A percentile compares a stretch with the other conserved stretches of the same genome.
Evolutionary conservation across 2,797 vertebrate species (phyloP).

Genomic region (Cyprinella venusta): DNA sequence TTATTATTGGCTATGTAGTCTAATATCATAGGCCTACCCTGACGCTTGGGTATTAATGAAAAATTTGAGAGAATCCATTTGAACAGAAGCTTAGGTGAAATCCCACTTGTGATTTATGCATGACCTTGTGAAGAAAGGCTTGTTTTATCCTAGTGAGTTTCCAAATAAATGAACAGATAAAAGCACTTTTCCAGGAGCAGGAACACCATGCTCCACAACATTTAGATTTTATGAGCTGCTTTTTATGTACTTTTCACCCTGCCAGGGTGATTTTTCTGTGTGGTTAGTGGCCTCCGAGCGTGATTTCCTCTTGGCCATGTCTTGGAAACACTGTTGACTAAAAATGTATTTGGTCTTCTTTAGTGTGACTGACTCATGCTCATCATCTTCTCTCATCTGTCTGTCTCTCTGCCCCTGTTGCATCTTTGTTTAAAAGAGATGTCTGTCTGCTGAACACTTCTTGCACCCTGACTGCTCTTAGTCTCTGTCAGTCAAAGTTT

Average conservation of each 20-base stretch:
- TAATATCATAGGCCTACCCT: too few species aligned
- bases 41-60: conserved; percentile 12
- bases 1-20: too few species aligned
- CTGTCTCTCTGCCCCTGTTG: conserved; percentile 14
- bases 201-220: not conserved
- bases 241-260: not conserved
- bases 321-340: not conserved
- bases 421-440: conserved; percentile 30
- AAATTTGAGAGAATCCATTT: conserved; percentile 1
- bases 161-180: conserved; percentile 10
- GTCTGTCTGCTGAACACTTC: conserved; percentile 11
- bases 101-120: conserved; percentile 18
- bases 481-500: conserved; percentile 21
- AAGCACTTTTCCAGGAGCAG: conserved; percentile 5
- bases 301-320: conserved; percentile 14
- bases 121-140: conserved; percentile 10
- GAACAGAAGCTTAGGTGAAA: conserved; percentile 14
- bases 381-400: conserved; percentile 10
- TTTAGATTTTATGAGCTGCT: conserved; percentile 33
- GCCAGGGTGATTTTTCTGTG: not conserved
- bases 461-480: conserved; percentile 9
- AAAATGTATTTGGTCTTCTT: not conserved
- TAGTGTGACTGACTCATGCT: conserved; percentile 33
- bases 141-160: conserved; percentile 11
- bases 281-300: not conserved